Evolutionary conservation across 2,797 vertebrate species (phyloP), one percentile per base, ranked within the genome.

Genomic region (Diceros bicornis): DNA sequence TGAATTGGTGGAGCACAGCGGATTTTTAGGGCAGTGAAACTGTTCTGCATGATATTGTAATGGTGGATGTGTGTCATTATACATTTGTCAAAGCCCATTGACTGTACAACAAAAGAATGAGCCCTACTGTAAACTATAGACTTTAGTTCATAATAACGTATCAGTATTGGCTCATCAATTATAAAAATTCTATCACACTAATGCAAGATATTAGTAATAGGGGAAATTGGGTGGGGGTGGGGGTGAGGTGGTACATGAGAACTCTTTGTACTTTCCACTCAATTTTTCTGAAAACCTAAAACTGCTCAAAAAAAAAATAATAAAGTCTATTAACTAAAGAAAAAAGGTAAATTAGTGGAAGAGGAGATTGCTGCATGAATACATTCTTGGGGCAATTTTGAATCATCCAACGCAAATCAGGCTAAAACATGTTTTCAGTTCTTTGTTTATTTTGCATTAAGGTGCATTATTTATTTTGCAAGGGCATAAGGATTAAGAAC

Each of bases 381-480:
- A 32, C 8, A 34, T 87, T 92, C 68, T 88, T 82, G 44, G 44
- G 81, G 57, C 94, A 95, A 83, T 41, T 71, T 83, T 85, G 93
- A 94, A 10, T 96, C 93, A 93, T n/a, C 41, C 41, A 66, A 47
- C 62, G 64, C 16, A 74, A 79, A 61, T 69, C 85, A 78, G 52
- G 75, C 37, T 88, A 86, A 92, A 97, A 79, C 68, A 91, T 37
- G 84, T n/a, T 69, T 89, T 74, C 0, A 0, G 7, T 71, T 89
- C 72, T 83, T 44, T 81, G 17, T 77, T 74, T 72, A 69, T 27
- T 89, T 82, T 77, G n/a, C 44, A 82, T 44, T 66, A 87, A 92
- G 37, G 25, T 57, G 11, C 61, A 12, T 21, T 57, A 69, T 86
- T 95, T 89, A 91, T 86, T 97, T 91, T 94, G 62, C 59, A 92